phyloP scores from a whole-genome alignment of 1,140 invertebrate genomes.

The Melanaphis sacchari region DNA sequence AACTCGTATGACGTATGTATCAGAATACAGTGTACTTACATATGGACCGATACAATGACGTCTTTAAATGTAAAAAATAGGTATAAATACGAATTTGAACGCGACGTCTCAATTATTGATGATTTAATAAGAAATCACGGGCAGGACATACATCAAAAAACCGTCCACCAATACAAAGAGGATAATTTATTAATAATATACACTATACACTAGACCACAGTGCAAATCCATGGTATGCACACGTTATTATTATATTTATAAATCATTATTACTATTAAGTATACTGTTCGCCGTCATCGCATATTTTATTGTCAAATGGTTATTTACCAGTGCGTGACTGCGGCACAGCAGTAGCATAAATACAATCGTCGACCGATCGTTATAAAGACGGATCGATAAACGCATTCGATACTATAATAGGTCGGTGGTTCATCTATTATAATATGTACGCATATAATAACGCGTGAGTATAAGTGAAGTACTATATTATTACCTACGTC shows the following conservation, averaged over 20 bases:
- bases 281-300: slow-evolving; percentile 9
- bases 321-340: neutral
- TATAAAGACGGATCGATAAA: neutral
- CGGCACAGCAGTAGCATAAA: neutral
- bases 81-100: neutral
- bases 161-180: neutral
- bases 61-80: neutral
- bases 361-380: neutral
- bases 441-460: neutral
- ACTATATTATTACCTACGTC: neutral
- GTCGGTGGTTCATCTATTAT: neutral
- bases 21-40: neutral
- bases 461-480: neutral
- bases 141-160: neutral
- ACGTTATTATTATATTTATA: slow-evolving; percentile 2
- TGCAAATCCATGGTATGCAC: neutral
- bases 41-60: neutral
- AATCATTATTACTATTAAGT: neutral
- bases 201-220: no score
- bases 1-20: neutral
- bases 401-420: neutral
- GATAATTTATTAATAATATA: neutral
- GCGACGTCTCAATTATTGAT: neutral
- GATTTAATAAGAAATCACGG: neutral
- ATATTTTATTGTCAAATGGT: neutral